Evolutionary conservation across 2,888 invertebrate species (phyloP), one percentile per base, ranked within the genome.

Genomic region (Andrena minutula): DNA sequence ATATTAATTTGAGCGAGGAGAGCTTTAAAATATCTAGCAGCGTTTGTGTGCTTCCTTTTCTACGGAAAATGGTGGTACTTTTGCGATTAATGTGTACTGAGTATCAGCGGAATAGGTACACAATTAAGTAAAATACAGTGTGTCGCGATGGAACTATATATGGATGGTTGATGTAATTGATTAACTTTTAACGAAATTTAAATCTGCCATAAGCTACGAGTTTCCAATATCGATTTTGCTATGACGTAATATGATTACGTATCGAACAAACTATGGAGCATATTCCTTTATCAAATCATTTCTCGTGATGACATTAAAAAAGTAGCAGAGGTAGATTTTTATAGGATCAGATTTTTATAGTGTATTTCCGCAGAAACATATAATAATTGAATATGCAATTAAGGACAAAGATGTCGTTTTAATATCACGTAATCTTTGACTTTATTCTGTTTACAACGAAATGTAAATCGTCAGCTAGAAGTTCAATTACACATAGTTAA

Each of bases 141-240:
- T 41, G 16, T 16, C 12, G 3, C 16, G 58, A 65, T 16, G 47
- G 16, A 74, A 65, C 35, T 63, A 51, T 26, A 23, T 23, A 12
- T 53, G 56, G 51, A 64, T 35, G 20, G 20, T 73, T 64, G 51
- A 49, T 74, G 64, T 20, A 35, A 30, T 75, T 68, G 61, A 75
- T 68, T 75, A 61, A 70, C 41, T 30, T 6, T 30, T 28, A 47
- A 65, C 16, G 35, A 72, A 77, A 71, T 65, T 65, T n/a, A 28
- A 60, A 77, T 64, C 10, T n/a, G 16, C 30, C 23, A 35, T 74
- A 74, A 74, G 47, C 58, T 68, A 68, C 32, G 68, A 35, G 64
- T 60, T 65, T 66, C 65, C 65, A 10, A 65, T 76, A 76, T 71
- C 32, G 35, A 65, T 35, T 72, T 71, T 64, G 20, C 28, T 12